phyloP scores from a whole-genome alignment of 2,888 invertebrate genomes.

The Deilephila elpenor region DNA sequence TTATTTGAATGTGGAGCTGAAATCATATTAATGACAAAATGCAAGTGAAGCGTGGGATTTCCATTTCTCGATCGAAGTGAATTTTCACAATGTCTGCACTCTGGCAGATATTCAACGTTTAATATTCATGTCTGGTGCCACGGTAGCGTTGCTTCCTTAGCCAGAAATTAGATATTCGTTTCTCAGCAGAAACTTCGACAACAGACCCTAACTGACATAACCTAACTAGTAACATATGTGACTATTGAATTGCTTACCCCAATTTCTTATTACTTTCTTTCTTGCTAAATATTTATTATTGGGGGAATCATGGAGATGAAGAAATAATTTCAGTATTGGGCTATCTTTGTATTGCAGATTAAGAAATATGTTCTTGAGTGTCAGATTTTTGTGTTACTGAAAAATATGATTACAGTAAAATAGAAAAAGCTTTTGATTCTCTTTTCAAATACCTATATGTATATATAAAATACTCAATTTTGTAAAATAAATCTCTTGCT shows the following conservation, averaged over 20 bases:
- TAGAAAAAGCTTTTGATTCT: too few species aligned
- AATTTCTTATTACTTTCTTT: background rate
- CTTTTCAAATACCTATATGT: too few species aligned
- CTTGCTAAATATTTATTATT: background rate
- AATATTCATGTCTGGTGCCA: slow-evolving; percentile 71
- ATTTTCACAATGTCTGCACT: slow-evolving; percentile 72
- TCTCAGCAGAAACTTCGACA: slow-evolving; percentile 58
- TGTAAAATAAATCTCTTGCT: too few species aligned
- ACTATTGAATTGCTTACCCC: background rate
- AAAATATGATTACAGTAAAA: too few species aligned
- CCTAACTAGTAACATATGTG: background rate
- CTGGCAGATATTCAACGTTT: slow-evolving; percentile 69
- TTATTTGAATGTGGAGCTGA: slow-evolving; percentile 58
- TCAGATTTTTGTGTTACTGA: too few species aligned
- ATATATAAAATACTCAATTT: too few species aligned
- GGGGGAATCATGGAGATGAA: background rate
- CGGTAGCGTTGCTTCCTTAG: slow-evolving; percentile 66
- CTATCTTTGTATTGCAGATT: too few species aligned
- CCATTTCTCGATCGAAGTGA: slow-evolving; percentile 69
- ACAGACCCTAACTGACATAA: slow-evolving; percentile 55
- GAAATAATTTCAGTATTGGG: background rate
- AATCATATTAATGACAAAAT: slow-evolving; percentile 75
- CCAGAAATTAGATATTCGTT: slow-evolving; percentile 71
- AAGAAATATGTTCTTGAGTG: too few species aligned
- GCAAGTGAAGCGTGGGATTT: slow-evolving; percentile 71